phyloP scores from a whole-genome alignment of 2,888 invertebrate genomes.

The Machimus rusticus region DNA sequence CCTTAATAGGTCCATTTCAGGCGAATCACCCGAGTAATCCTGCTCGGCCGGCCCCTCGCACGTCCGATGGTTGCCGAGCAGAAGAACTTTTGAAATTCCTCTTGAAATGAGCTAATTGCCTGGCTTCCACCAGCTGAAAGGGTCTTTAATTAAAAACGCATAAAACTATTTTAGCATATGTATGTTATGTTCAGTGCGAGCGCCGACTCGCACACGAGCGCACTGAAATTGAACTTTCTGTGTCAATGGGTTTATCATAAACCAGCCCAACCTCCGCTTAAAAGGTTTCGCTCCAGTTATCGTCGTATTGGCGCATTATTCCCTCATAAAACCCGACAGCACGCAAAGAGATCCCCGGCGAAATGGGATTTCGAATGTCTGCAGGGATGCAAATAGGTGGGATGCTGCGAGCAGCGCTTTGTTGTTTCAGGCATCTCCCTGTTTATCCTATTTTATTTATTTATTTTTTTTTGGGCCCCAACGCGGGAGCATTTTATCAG shows the following conservation, averaged over 20 bases:
- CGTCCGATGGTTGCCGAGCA: neutral
- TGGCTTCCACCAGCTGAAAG: neutral
- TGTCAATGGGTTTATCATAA: constrained; percentile 26
- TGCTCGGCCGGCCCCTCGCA: neutral
- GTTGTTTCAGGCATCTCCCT: neutral
- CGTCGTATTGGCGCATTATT: constrained; percentile 18
- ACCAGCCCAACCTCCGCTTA: neutral
- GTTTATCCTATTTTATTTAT: neutral
- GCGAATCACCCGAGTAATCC: neutral
- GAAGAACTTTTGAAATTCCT: neutral
- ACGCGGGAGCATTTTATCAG: neutral
- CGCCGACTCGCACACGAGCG: neutral
- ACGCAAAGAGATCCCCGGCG: neutral
- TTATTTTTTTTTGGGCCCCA: neutral
- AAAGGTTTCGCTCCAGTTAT: constrained; percentile 10
- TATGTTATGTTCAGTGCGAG: neutral
- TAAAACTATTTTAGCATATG: neutral
- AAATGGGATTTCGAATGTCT: neutral
- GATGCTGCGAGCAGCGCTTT: neutral
- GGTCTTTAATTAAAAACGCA: neutral
- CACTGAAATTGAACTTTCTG: constrained; percentile 17
- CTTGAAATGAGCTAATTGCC: neutral
- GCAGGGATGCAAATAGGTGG: neutral
- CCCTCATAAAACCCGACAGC: neutral
- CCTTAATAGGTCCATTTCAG: neutral